Base-by-base conservation (phyloP, 2,888 invertebrate genomes). In the Ormia ochracea region DNA sequence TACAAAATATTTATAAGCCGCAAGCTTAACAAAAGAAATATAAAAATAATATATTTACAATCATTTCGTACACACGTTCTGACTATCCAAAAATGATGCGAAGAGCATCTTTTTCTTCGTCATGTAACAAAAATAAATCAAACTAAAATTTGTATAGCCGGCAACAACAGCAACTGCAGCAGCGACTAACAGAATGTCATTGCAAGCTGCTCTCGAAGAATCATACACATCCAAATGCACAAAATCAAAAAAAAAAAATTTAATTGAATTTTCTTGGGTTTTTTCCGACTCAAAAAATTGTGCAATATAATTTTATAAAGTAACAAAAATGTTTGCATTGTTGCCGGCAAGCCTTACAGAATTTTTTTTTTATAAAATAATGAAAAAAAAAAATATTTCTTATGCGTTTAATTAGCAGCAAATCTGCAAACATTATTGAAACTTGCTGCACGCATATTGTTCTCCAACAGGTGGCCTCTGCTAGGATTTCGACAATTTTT, bases 181-280 rank as follows among this genome's bases (percentile, higher is more conserved):
- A 52, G 10, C 23, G 23, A 58, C 12, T 0, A 23, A 48, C 61
- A 45, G 76, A 77, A 70, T 77, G 76, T 65, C 56, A 77, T 50
- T 41, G 50, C 21, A n/a, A 21, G 58, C 10, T 76, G 52, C 26
- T 45, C 68, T 75, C 52, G n/a, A 36, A 65, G 33, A 41, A 54
- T 21, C 17, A 59, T 41, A 66, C 4, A 52, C 26, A 58, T 21
- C 2, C 41, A n/a, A 19, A 3, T 33, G 21, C 9, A 61, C 31
- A 56, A 65, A 74, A 26, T 28, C 19, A 3, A 31, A 59, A 52
- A 50, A 7, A 3, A 31, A 59, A 52, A 50, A 7, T 52, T 73
- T 76, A 76, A 76, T 80, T 76, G 61, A 80, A 73, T 73, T 72
- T 80, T 68, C 45, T 68, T 36, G 9, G 3, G 23, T 54, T 61